These are phyloP conservation scores for Centroberyx gerrardi DNA, from an alignment of 2,797 vertebrate species.

Conservation along the genomic window DNA sequence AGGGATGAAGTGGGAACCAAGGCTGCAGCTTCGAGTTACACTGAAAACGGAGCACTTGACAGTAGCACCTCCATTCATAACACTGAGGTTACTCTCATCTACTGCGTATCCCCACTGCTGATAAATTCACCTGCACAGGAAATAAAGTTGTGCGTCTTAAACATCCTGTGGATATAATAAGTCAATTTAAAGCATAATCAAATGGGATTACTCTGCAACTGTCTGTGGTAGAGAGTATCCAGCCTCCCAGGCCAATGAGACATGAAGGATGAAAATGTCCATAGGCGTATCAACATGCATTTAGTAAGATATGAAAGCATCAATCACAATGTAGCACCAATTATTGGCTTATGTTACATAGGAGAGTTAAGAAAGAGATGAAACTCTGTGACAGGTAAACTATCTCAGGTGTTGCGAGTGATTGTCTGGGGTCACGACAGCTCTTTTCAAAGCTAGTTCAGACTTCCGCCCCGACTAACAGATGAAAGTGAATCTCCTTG, in stretches of 20 bases:
- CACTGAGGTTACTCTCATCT: slow-evolving; percentile 19
- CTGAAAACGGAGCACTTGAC: slow-evolving; percentile 39
- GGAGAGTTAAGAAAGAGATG: slow-evolving; percentile 58
- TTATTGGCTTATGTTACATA: slow-evolving; percentile 27
- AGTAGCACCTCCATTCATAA: slow-evolving; percentile 13
- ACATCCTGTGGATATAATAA: slow-evolving; percentile 43
- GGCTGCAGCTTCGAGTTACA: slow-evolving; percentile 33
- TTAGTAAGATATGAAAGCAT: slow-evolving; percentile 49
- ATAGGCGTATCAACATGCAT: slow-evolving; percentile 36
- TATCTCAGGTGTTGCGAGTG: slow-evolving; percentile 56
- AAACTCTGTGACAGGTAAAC: slow-evolving; percentile 64
- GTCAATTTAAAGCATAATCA: slow-evolving; percentile 34
- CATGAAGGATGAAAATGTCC: slow-evolving; percentile 30
- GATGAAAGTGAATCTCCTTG: slow-evolving; percentile 67
- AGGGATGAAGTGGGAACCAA: slow-evolving; percentile 45
- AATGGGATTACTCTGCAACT: slow-evolving; percentile 41
- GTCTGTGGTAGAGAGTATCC: slow-evolving; percentile 1
- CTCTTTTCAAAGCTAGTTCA: slow-evolving; percentile 63
- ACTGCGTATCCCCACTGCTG: not conserved
- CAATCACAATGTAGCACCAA: slow-evolving; percentile 24
- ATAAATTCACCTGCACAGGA: slow-evolving; percentile 20
- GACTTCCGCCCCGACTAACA: slow-evolving; percentile 52
- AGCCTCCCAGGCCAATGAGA: slow-evolving; percentile 4
- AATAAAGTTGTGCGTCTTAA: slow-evolving; percentile 1
- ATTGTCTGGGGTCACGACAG: slow-evolving; percentile 60